These are phyloP conservation scores for Pterostichus madidus DNA, from an alignment of 2,888 invertebrate species.

Conservation along the genomic window DNA sequence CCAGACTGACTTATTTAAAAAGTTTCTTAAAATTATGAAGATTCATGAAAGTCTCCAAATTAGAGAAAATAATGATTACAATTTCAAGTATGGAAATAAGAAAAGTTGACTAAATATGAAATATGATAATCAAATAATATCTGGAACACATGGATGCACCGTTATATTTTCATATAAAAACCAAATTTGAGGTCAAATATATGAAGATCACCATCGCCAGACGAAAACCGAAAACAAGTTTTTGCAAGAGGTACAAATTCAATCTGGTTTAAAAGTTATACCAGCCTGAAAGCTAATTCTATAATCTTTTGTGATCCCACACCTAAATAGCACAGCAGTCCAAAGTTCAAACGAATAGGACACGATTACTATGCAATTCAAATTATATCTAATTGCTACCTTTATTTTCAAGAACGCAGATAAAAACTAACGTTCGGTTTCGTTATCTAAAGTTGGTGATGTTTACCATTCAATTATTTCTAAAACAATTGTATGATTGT, in stretches of 20 bases:
- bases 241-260: neutral
- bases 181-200: constrained; percentile 31
- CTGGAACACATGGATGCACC: neutral
- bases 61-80: too few species aligned
- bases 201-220: neutral
- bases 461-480: neutral
- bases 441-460: neutral
- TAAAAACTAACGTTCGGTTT: constrained; percentile 6
- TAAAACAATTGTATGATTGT: too few species aligned
- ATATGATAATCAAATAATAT: too few species aligned
- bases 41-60: too few species aligned
- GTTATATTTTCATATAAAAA: constrained; percentile 14
- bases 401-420: constrained; percentile 23
- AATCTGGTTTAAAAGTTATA: constrained; percentile 13
- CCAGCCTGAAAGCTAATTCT: constrained; percentile 26
- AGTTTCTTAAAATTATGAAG: too few species aligned
- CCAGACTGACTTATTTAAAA: too few species aligned
- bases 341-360: constrained; percentile 49
- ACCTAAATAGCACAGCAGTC: constrained; percentile 41
- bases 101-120: too few species aligned
- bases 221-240: constrained; percentile 40
- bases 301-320: constrained; percentile 44
- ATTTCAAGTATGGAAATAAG: too few species aligned
- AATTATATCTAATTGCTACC: constrained; percentile 42
- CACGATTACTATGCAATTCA: constrained; percentile 45